Evolutionary conservation across 2,113 vertebrate genomes (phyloP).

Genomic region (Apistogramma diplotaenia): DNA sequence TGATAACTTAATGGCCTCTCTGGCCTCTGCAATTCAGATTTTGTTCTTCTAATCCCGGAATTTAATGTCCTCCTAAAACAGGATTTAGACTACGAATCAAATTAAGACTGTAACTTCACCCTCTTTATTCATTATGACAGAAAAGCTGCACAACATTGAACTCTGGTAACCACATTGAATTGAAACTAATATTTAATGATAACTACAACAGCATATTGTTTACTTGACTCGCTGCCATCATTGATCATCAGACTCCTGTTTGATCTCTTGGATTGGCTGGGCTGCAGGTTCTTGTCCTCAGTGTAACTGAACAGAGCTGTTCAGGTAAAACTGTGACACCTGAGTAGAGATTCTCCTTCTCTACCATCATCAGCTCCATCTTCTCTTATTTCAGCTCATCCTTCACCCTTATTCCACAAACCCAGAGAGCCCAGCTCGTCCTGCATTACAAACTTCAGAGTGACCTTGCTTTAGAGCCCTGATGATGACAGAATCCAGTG

Average conservation of each 20-base stretch:
- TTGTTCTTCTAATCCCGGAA: not conserved
- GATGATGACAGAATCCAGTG: not conserved
- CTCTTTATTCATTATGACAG: not conserved
- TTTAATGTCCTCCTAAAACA: not conserved
- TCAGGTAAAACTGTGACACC: conserved; percentile 1
- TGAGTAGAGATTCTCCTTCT: not conserved
- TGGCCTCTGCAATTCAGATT: not conserved
- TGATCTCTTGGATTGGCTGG: not conserved
- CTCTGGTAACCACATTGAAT: not conserved
- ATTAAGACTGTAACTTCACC: not conserved
- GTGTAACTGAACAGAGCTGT: not conserved
- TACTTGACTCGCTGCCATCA: not conserved
- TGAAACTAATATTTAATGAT: not conserved
- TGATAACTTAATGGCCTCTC: not conserved
- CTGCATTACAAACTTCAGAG: not conserved
- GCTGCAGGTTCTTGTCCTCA: not conserved
- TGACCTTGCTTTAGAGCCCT: not conserved
- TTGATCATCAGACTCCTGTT: not conserved
- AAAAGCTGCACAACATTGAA: not conserved
- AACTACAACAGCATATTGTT: not conserved
- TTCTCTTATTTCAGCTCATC: not conserved
- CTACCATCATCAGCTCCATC: not conserved
- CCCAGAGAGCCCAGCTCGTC: not conserved
- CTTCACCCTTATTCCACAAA: not conserved
- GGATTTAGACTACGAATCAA: not conserved